Conservation (phyloP, 2,797 vertebrate species). For the Molossus alvarezi region DNA sequence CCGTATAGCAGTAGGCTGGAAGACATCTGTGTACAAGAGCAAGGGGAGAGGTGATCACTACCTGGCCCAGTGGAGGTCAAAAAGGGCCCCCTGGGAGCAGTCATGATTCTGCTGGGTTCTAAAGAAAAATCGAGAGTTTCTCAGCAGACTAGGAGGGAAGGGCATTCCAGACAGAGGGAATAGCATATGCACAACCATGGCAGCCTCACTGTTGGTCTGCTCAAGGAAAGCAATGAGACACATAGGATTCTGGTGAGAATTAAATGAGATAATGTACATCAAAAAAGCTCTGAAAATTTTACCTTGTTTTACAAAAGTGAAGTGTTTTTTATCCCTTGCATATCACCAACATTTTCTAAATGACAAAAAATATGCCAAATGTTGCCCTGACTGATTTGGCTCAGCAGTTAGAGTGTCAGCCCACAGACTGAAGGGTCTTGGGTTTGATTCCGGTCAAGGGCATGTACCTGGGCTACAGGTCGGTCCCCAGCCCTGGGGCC, state of each 20-base stretch:
- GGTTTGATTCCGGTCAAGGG: no score
- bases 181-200: no score
- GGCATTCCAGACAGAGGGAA: not conserved
- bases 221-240: not conserved
- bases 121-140: not conserved
- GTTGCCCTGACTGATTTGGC: not conserved
- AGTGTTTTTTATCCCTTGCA: not conserved
- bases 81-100: not conserved
- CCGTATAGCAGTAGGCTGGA: not conserved
- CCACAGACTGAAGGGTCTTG: no score
- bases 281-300: slow-evolving; percentile 51
- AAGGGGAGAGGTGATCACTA: not conserved
- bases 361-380: not conserved
- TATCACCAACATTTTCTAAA: slow-evolving; percentile 39
- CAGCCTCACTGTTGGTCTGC: not conserved
- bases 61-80: not conserved
- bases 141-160: not conserved
- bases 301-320: slow-evolving; percentile 22
- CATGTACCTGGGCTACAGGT: no score
- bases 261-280: not conserved
- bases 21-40: not conserved
- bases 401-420: no score
- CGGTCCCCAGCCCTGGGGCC: no score
- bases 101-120: not conserved
- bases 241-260: not conserved